These are phyloP conservation scores for Sturnira hondurensis DNA, from an alignment of 2,113 vertebrate species.

Conservation along the genomic window DNA sequence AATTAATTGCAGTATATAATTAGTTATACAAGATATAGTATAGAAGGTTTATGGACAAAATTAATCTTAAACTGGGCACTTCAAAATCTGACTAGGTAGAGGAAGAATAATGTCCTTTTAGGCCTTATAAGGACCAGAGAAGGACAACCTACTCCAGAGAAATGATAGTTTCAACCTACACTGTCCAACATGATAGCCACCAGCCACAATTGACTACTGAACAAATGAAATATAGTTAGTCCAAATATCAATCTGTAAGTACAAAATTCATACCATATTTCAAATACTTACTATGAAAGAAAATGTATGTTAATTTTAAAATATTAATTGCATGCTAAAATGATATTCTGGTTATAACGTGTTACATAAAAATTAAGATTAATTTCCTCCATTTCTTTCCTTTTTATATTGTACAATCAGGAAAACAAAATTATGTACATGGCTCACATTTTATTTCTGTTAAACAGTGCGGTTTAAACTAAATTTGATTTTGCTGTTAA, in stretches of 20 bases:
- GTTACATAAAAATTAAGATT: conserved; percentile 21
- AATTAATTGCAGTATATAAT: background rate
- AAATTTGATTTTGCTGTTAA: conserved; percentile 37
- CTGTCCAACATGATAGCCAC: background rate
- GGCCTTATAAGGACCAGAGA: background rate
- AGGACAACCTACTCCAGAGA: background rate
- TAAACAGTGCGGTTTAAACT: background rate
- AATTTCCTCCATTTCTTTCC: background rate
- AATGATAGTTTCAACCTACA: background rate
- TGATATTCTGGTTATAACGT: background rate
- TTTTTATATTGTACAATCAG: background rate
- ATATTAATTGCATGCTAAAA: background rate
- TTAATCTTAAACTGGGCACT: background rate
- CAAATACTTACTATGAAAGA: background rate
- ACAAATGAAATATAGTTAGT: background rate
- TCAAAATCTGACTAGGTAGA: background rate
- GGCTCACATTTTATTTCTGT: background rate
- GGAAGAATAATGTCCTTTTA: background rate
- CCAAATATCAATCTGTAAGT: background rate
- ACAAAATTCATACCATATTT: background rate
- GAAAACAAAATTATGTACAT: background rate
- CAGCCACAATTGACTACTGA: background rate
- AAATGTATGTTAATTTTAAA: background rate
- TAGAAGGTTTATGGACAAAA: background rate
- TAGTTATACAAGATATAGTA: background rate